A percentile compares a stretch with the other conserved stretches of the same genome.
Evolutionary conservation across 2,888 invertebrate genomes (phyloP).

Genomic region (Meiosimyza decipiens): DNA sequence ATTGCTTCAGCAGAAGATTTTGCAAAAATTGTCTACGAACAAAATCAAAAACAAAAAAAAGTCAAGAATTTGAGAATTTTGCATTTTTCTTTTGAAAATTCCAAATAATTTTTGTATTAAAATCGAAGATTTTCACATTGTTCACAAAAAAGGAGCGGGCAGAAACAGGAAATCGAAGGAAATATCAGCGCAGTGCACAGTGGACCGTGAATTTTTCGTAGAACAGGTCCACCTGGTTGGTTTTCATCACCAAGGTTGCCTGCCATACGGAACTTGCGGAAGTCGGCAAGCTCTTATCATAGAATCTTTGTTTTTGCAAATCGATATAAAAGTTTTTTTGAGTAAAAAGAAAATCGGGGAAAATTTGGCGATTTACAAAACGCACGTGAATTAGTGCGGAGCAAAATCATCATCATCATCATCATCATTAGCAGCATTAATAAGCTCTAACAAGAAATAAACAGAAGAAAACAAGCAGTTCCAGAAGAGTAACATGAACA

Average conservation of each 20-base stretch:
- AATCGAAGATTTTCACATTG: neutral
- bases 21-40: slow-evolving; percentile 1
- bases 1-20: slow-evolving; percentile 3
- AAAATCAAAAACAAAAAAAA: slow-evolving; percentile 17
- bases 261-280: too few relatives aligned
- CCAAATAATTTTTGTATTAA: too few relatives aligned
- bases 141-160: neutral
- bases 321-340: too few relatives aligned
- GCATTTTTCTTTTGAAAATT: neutral
- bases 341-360: too few relatives aligned
- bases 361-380: too few relatives aligned
- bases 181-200: slow-evolving; percentile 19
- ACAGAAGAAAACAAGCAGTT: slow-evolving; percentile 20
- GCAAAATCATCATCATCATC: neutral
- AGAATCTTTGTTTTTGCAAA: too few relatives aligned
- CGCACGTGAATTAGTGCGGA: too few relatives aligned
- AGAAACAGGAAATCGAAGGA: neutral
- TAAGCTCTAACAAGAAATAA: slow-evolving; percentile 5
- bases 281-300: too few relatives aligned
- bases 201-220: neutral
- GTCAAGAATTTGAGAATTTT: slow-evolving; percentile 1
- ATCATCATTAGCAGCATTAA: neutral
- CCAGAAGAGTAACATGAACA: slow-evolving; percentile 44
- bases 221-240: too few relatives aligned
- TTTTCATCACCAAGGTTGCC: too few relatives aligned